Conservation (phyloP, 2,113 vertebrate species). For the Protobothrops flavoviridis region DNA sequence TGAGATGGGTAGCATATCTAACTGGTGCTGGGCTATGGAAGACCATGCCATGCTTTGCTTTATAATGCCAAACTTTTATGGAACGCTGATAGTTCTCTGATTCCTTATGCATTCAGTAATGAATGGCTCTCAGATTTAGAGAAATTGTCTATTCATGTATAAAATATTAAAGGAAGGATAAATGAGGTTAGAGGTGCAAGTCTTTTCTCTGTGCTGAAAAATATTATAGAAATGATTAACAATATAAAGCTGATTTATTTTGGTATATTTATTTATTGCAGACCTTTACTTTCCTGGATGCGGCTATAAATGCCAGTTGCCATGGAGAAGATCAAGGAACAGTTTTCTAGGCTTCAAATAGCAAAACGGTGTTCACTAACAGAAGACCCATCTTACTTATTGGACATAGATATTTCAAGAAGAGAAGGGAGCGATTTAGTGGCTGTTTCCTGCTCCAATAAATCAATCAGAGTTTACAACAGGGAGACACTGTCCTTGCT, state of each 20-base stretch:
- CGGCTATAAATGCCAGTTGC: slow-evolving; percentile 14
- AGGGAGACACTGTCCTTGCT: slow-evolving; percentile 72
- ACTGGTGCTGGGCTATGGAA: not conserved
- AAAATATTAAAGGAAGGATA: not conserved
- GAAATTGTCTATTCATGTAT: not conserved
- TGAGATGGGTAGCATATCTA: not conserved
- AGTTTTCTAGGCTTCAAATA: slow-evolving; percentile 76
- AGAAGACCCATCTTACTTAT: slow-evolving; percentile 72
- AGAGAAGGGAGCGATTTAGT: slow-evolving; percentile 55
- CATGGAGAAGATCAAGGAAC: slow-evolving; percentile 79
- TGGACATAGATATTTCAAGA: slow-evolving; percentile 68
- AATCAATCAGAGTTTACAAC: slow-evolving; percentile 75
- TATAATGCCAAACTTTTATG: not conserved
- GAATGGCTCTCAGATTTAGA: not conserved
- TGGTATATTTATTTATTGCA: slow-evolving; percentile 46
- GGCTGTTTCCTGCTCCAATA: slow-evolving; percentile 80
- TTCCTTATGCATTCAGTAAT: not conserved
- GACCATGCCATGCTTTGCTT: not conserved
- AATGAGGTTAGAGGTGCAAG: not conserved
- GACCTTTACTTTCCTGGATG: slow-evolving; percentile 28
- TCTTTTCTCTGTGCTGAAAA: not conserved
- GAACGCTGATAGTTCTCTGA: not conserved
- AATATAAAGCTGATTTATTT: slow-evolving; percentile 20
- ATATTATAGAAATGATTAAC: not conserved
- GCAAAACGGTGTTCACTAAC: slow-evolving; percentile 66